Percentiles rank a stretch among this genome's conserved stretches.
phyloP scores from a whole-genome alignment of 2,113 vertebrate genomes.

The Cacatua alba region DNA sequence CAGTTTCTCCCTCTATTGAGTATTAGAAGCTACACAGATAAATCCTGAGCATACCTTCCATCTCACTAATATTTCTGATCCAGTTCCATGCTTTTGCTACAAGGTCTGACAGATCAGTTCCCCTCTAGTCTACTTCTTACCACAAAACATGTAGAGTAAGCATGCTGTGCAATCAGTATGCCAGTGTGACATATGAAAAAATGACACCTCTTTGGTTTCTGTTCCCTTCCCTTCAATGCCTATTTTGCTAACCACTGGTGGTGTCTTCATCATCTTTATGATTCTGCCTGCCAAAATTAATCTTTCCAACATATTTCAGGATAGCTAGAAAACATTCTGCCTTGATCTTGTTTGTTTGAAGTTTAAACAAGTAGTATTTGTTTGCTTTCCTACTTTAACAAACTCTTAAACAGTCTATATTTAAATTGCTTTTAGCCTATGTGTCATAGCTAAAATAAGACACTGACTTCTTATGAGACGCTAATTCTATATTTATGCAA shows the following conservation, averaged over 20 bases:
- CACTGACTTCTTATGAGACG: slow-evolving; percentile 31
- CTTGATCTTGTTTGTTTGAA: background rate
- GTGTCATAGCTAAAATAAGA: slow-evolving; percentile 68
- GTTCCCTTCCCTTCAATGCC: background rate
- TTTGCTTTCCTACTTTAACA: slow-evolving; percentile 34
- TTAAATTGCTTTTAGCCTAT: slow-evolving; percentile 55
- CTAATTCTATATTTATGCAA: slow-evolving; percentile 52
- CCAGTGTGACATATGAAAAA: background rate
- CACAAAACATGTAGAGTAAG: background rate
- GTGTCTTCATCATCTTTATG: background rate
- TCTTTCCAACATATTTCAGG: background rate
- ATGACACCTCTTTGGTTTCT: background rate
- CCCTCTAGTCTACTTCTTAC: background rate
- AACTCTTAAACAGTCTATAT: slow-evolving; percentile 26
- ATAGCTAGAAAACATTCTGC: background rate
- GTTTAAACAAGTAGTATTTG: background rate
- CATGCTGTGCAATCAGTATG: background rate
- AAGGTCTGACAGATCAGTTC: background rate
- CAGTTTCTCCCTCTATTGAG: background rate
- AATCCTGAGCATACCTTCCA: background rate
- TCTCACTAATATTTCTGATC: background rate
- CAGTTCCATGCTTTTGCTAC: background rate
- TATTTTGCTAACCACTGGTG: background rate
- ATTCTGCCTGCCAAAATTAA: background rate
- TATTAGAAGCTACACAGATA: background rate